phyloP scores from a whole-genome alignment of 1,140 invertebrate species.

The Orius insidiosus region DNA sequence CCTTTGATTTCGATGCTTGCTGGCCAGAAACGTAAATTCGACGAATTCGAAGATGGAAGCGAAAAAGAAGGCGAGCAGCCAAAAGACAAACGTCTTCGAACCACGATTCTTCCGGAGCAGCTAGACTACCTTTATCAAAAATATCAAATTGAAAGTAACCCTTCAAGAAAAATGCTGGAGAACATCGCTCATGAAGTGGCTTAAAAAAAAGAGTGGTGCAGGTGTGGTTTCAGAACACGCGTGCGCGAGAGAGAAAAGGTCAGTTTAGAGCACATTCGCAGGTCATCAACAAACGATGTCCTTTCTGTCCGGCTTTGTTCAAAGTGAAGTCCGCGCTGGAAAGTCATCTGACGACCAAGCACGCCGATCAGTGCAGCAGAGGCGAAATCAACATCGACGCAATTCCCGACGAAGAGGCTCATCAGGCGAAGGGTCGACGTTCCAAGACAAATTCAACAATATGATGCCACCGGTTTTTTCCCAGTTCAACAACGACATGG shows the following conservation, averaged over 20 bases:
- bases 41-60: slow-evolving; percentile 51
- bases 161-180: slow-evolving; percentile 92
- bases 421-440: not conserved
- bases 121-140: slow-evolving; percentile 94
- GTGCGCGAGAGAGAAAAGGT: slow-evolving; percentile 74
- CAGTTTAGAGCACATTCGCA: slow-evolving; percentile 87
- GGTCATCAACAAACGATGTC: slow-evolving; percentile 88
- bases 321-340: slow-evolving; percentile 89
- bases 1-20: slow-evolving; percentile 53
- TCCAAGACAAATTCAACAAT: slow-evolving; percentile 25
- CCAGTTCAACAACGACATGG: slow-evolving; percentile 50
- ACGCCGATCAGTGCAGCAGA: slow-evolving; percentile 77
- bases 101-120: slow-evolving; percentile 93
- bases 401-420: slow-evolving; percentile 69
- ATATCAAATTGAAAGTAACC: slow-evolving; percentile 93
- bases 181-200: slow-evolving; percentile 86
- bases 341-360: slow-evolving; percentile 83
- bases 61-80: slow-evolving; percentile 51
- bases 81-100: slow-evolving; percentile 84
- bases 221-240: slow-evolving; percentile 87
- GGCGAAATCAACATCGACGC: slow-evolving; percentile 86
- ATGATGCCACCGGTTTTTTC: slow-evolving; percentile 59
- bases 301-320: slow-evolving; percentile 84
- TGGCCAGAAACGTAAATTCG: slow-evolving; percentile 52
- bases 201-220: slow-evolving; percentile 93